Base-by-base conservation (phyloP, 2,113 vertebrate species). In the Onychorhynchus coronatus region DNA sequence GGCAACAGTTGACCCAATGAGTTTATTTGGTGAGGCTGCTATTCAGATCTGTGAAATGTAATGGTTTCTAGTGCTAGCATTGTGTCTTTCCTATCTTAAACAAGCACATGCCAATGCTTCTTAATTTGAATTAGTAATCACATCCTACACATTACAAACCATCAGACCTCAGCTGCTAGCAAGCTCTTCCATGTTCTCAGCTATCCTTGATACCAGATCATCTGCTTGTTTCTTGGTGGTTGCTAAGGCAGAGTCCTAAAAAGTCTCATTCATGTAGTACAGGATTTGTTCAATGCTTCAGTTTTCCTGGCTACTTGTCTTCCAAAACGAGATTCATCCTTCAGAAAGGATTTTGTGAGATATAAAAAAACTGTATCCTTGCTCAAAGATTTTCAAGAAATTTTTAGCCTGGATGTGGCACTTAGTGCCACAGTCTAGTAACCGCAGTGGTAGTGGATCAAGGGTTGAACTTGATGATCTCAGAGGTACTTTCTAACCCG, bases 251-350 rank as follows among this genome's bases (percentile, higher is more conserved):
- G 42, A 65, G 16, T 67, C 31, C 67, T 70, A 25, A 63, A 83
- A 89, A 82, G 41, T 79, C 59, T 93, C 61, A 95, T 94, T 97
- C 90, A 95, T 76, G 37, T 37, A 77, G 41, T 85, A 71, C n/a
- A 92, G n/a, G n/a, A 74, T 93, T 83, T 94, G 61, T 92, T 90
- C 78, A 87, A 12, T 77, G 27, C 12, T 84, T 87, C 78, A 85
- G 24, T 94, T 90, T 90, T 95, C 67, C 58, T 95, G 84, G 49
- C 16, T 88, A 82, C 52, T 49, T 59, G 10, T 74, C 35, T 91
- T 89, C 20, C 49, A 89, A 94, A 96, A 86, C 68, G 24, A 90
- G 20, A 58, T 55, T 73, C 12, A 24, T 14, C 47, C 12, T 49
- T 49, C 61, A 93, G 55, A 88, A 73, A 75, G n/a, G n/a, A 85